phyloP scores from a whole-genome alignment of 2,888 invertebrate species.

The Stenichneumon culpator region DNA sequence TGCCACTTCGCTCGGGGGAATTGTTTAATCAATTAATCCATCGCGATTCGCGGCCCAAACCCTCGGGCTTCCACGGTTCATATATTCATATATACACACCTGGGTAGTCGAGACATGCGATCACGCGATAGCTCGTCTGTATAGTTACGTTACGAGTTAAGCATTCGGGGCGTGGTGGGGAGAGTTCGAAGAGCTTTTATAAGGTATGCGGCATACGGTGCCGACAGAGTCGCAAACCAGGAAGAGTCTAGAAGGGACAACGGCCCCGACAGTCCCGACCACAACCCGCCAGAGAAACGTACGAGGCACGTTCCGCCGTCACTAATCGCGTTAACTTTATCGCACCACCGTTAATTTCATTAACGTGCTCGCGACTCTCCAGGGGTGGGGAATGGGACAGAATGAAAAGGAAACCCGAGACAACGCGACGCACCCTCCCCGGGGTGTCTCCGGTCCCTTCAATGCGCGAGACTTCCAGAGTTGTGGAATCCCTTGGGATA shows the following conservation, averaged over 20 bases:
- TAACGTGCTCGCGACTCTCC: slow-evolving; percentile 43
- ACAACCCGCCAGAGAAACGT: slow-evolving; percentile 18
- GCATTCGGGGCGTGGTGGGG: slow-evolving; percentile 21
- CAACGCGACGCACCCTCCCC: not conserved
- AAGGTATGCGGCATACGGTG: slow-evolving; percentile 2
- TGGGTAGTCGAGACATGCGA: slow-evolving; percentile 69
- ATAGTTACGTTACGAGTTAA: slow-evolving; percentile 26
- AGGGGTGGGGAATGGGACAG: not conserved
- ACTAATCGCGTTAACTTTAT: slow-evolving; percentile 61
- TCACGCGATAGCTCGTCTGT: slow-evolving; percentile 67
- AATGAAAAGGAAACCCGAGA: slow-evolving; percentile 3
- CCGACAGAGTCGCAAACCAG: slow-evolving; percentile 9
- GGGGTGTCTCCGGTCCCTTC: not conserved
- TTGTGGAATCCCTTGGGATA: not conserved
- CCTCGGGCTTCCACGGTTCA: slow-evolving; percentile 43
- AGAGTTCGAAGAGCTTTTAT: slow-evolving; percentile 55
- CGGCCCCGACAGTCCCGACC: slow-evolving; percentile 39
- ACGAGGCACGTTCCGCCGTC: slow-evolving; percentile 39
- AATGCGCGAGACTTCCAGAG: not conserved
- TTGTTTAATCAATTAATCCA: slow-evolving; percentile 59
- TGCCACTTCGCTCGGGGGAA: slow-evolving; percentile 46
- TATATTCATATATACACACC: not conserved
- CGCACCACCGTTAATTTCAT: slow-evolving; percentile 59
- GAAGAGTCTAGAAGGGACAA: slow-evolving; percentile 59
- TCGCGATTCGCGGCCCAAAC: slow-evolving; percentile 29